A percentile compares a stretch with the other conserved stretches of the same genome.
Conservation (phyloP, 2,888 invertebrate species). For the Cephalotes varians region DNA sequence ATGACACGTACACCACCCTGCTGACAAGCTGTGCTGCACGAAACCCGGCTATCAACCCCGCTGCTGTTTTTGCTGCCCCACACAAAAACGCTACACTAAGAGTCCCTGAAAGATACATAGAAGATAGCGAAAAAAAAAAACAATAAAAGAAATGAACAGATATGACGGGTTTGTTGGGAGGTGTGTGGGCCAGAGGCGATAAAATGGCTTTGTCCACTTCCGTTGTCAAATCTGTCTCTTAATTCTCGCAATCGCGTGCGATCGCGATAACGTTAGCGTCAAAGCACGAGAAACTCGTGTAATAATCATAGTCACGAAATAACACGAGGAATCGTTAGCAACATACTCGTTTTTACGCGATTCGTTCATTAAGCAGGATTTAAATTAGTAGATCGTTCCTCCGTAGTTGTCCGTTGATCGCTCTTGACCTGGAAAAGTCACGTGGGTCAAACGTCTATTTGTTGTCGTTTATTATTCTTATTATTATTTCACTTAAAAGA, state of each 20-base stretch:
- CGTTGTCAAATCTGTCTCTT: constrained; percentile 57
- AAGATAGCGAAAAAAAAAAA: constrained; percentile 36
- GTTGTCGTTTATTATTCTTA: background rate
- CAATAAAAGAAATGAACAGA: constrained; percentile 45
- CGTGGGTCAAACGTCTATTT: constrained; percentile 5
- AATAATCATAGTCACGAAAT: constrained; percentile 17
- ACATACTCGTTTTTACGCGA: constrained; percentile 56
- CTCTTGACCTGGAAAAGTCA: constrained; percentile 21
- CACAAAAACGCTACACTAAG: constrained; percentile 83
- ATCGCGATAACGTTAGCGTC: constrained; percentile 30
- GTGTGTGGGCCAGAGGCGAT: constrained; percentile 70
- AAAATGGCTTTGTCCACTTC: constrained; percentile 57
- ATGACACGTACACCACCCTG: constrained; percentile 85
- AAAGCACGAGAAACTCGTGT: constrained; percentile 26
- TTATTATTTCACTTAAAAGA: constrained; percentile 39
- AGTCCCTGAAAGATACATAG: constrained; percentile 63
- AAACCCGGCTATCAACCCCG: constrained; percentile 85
- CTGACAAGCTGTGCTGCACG: constrained; percentile 86
- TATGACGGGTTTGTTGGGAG: constrained; percentile 72
- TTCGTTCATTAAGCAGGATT: constrained; percentile 43
- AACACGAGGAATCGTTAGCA: constrained; percentile 43
- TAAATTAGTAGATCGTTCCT: constrained; percentile 38
- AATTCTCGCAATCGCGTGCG: constrained; percentile 41
- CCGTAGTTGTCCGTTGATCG: constrained; percentile 56
- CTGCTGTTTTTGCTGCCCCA: constrained; percentile 85